Base-by-base conservation (phyloP, 2,888 invertebrate genomes). In the Ptycholaimellus sp. region DNA sequence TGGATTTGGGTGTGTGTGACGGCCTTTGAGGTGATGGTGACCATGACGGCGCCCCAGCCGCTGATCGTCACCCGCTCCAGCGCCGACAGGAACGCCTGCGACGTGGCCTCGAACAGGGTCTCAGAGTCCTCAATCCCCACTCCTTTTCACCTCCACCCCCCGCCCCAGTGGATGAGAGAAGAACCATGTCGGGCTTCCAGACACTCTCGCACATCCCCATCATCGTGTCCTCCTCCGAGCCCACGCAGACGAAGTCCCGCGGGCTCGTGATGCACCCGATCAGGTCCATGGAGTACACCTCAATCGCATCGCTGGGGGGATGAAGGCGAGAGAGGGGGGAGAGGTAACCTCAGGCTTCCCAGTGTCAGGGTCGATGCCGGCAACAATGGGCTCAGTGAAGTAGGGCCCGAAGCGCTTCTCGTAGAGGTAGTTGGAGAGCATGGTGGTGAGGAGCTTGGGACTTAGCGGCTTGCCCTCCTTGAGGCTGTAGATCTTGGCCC, bases 181-280 rank as follows among this genome's bases (percentile, higher is more conserved):
- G 14, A 7, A 30, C 62, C 57, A 90, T 65, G 59, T 87, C 70
- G 1, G 83, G 81, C 53, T 79, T 77, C 74, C 81, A 93, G 19
- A 90, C 63, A 0, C 83, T 76, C 67, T 96, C 96, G 64, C 93
- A 93, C 81, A 93, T 87, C 53, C 65, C 66, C 42, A 64, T 59
- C 54, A 65, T 56, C 46, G 63, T 64, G 45, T 67, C 64, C 30
- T 58, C 57, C 44, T 83, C 87, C 6, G 85, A 82, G 9, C 96
- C 96, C n/a, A 78, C 76, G n/a, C 90, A 85, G 3, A 87, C 87
- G 68, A 96, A 96, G 59, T 96, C 93, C 51, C 78, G 74, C 0
- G 90, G 80, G 44, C 72, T 71, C 64, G 30, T n/a, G 16, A 30
- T 16, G 52, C 83, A 85, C 6, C 83, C 81, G 62, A 96, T 83